phyloP scores from a whole-genome alignment of 2,888 invertebrate species.

The Philhelius pedissequus region DNA sequence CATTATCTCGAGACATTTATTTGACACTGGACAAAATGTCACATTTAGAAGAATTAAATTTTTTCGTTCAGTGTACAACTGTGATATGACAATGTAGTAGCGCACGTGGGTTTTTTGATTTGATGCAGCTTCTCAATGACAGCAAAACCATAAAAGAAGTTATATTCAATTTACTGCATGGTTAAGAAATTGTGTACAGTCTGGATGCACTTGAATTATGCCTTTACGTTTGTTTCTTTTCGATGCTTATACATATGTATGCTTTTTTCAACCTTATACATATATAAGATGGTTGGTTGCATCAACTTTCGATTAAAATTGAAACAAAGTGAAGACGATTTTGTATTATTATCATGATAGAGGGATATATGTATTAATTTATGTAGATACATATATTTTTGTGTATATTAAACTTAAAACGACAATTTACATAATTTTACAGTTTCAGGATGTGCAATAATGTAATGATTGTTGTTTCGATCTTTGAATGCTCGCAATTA shows the following conservation, averaged over 20 bases:
- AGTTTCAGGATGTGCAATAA: conserved; percentile 15
- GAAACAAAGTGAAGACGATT: background rate
- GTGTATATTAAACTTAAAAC: background rate
- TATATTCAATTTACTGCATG: conserved; percentile 57
- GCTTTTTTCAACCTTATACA: background rate
- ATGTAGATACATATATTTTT: background rate
- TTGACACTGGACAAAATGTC: too few relatives aligned
- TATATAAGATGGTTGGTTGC: conserved; percentile 9
- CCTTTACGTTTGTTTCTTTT: background rate
- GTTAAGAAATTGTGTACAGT: conserved; percentile 48
- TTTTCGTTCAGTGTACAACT: background rate
- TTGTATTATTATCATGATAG: conserved; percentile 12
- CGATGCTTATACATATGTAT: background rate
- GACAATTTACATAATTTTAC: conserved; percentile 41
- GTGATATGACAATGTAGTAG: conserved; percentile 1
- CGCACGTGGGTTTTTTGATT: conserved; percentile 3
- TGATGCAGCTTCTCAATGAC: background rate
- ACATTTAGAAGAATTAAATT: too few relatives aligned
- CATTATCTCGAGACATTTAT: too few relatives aligned
- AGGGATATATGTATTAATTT: too few relatives aligned
- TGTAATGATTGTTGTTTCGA: conserved; percentile 34
- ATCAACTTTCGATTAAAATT: conserved; percentile 44
- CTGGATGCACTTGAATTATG: conserved; percentile 51
- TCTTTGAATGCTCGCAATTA: conserved; percentile 20
- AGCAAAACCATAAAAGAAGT: conserved; percentile 13